Evolutionary conservation across 2,888 invertebrate species (phyloP).

Genomic region (Limnephilus marmoratus): DNA sequence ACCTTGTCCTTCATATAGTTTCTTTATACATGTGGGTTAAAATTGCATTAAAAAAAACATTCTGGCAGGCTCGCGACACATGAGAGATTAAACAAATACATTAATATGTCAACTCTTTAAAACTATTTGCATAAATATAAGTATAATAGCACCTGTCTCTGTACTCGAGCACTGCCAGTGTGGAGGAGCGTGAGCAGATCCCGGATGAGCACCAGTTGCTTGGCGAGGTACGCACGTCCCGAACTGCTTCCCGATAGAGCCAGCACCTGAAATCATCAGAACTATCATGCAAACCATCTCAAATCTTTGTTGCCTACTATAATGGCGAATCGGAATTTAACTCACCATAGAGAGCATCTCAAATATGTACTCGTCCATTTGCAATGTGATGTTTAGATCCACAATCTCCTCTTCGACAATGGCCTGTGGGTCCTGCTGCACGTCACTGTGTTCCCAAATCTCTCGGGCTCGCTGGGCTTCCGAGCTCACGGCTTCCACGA

Average conservation of each 20-base stretch:
- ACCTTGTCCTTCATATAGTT: too few species aligned
- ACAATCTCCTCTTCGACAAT: slow-evolving; percentile 70
- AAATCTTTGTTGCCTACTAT: slow-evolving; percentile 74
- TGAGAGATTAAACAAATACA: not conserved
- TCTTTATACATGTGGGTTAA: too few species aligned
- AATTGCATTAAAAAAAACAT: too few species aligned
- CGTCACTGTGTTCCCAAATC: slow-evolving; percentile 88
- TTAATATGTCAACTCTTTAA: not conserved
- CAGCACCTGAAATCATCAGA: slow-evolving; percentile 75
- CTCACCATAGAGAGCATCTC: slow-evolving; percentile 95
- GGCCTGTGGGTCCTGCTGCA: slow-evolving; percentile 66
- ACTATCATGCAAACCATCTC: slow-evolving; percentile 95
- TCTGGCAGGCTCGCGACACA: too few species aligned
- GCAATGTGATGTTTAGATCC: slow-evolving; percentile 70
- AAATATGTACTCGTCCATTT: slow-evolving; percentile 95
- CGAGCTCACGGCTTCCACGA: slow-evolving; percentile 92
- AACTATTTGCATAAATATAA: not conserved
- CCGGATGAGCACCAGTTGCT: slow-evolving; percentile 89
- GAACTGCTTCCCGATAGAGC: slow-evolving; percentile 95
- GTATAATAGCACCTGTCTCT: slow-evolving; percentile 95
- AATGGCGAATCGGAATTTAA: not conserved
- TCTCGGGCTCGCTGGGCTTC: slow-evolving; percentile 92
- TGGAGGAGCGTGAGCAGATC: slow-evolving; percentile 93
- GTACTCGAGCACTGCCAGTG: slow-evolving; percentile 95
- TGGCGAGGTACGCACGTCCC: slow-evolving; percentile 92